These are phyloP conservation scores for Pediacus dermestoides DNA, from an alignment of 2,888 invertebrate species.

Conservation along the genomic window DNA sequence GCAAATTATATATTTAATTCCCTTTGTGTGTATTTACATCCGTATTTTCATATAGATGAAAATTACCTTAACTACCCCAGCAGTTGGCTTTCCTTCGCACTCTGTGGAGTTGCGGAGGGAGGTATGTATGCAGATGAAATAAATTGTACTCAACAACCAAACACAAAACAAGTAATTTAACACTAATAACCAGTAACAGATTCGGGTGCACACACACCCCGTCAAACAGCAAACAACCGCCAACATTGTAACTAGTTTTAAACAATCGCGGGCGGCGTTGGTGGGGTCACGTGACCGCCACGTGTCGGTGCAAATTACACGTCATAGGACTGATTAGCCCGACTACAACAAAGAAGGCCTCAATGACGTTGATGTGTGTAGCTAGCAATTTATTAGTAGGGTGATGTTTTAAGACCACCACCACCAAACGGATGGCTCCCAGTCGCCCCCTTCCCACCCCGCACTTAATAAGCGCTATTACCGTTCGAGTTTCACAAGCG, in stretches of 20 bases:
- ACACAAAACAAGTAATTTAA: conserved; percentile 32
- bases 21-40: too few relatives aligned
- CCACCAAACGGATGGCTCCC: conserved; percentile 24
- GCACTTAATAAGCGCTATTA: conserved; percentile 44
- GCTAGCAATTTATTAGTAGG: conserved; percentile 50
- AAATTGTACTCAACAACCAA: too few relatives aligned
- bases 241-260: conserved; percentile 47
- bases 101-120: too few relatives aligned
- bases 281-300: conserved; percentile 43
- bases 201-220: conserved; percentile 29
- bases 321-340: conserved; percentile 46
- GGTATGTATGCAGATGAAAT: too few relatives aligned
- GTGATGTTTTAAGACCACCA: conserved; percentile 39
- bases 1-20: conserved; percentile 27
- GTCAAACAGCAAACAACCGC: conserved; percentile 37
- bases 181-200: conserved; percentile 27
- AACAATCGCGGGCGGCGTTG: conserved; percentile 43
- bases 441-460: conserved; percentile 33
- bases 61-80: too few relatives aligned
- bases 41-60: too few relatives aligned
- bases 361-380: conserved; percentile 51
- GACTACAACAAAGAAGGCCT: conserved; percentile 44
- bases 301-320: conserved; percentile 48
- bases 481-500: conserved; percentile 30
- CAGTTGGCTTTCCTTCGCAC: too few relatives aligned